These are phyloP conservation scores for Leucophenga montana DNA, from an alignment of 2,888 invertebrate genomes.

Conservation along the genomic window DNA sequence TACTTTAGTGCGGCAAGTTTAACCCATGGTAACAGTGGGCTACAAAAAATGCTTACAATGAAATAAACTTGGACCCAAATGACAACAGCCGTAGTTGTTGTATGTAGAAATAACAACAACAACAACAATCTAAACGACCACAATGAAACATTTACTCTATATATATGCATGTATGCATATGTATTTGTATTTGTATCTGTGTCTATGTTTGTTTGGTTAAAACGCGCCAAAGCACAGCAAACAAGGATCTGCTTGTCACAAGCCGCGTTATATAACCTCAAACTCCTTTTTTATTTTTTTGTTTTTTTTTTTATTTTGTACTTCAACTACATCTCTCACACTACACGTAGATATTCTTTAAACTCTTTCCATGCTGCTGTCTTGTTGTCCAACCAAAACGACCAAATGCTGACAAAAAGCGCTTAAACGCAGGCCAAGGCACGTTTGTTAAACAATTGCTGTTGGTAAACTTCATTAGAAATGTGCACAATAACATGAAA, in stretches of 20 bases:
- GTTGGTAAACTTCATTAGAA: slow-evolving; percentile 70
- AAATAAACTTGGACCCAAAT: slow-evolving; percentile 39
- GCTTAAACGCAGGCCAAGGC: slow-evolving; percentile 68
- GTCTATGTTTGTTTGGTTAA: slow-evolving; percentile 13
- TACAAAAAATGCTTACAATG: slow-evolving; percentile 47
- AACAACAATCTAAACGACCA: neutral
- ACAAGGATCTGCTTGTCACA: slow-evolving; percentile 3
- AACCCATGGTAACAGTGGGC: slow-evolving; percentile 38
- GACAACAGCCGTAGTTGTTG: slow-evolving; percentile 34
- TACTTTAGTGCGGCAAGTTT: slow-evolving; percentile 18
- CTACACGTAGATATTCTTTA: too few species aligned
- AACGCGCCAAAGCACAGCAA: slow-evolving; percentile 23
- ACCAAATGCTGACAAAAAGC: slow-evolving; percentile 61
- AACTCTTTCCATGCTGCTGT: neutral
- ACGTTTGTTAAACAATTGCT: slow-evolving; percentile 71
- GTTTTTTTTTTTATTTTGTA: too few species aligned
- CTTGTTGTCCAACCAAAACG: neutral
- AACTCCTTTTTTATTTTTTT: too few species aligned
- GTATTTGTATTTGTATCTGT: slow-evolving; percentile 1
- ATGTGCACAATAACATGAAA: slow-evolving; percentile 47
- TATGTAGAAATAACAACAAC: slow-evolving; percentile 12
- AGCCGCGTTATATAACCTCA: neutral
- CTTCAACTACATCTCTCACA: too few species aligned
- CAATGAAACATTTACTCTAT: slow-evolving; percentile 5
- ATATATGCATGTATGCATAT: neutral